Evolutionary conservation across 1,140 invertebrate genomes (phyloP).

Genomic region (Ostrea denselamellosa): DNA sequence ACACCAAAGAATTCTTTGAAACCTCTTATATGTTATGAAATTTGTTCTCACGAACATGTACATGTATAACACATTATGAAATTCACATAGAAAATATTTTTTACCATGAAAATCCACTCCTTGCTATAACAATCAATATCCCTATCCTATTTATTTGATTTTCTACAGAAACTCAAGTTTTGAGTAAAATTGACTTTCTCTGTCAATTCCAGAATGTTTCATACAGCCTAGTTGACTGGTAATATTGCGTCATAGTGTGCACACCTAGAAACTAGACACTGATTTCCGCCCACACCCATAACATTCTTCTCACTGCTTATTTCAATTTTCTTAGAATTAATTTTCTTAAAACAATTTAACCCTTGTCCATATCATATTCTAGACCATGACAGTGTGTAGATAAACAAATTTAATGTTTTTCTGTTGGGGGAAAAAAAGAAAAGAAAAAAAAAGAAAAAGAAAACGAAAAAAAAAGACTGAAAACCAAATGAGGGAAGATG

Average conservation of each 20-base stretch:
- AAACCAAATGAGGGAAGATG: neutral
- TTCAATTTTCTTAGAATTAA: neutral
- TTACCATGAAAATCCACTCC: constrained; percentile 21
- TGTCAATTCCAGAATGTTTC: constrained; percentile 33
- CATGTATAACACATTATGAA: constrained; percentile 24
- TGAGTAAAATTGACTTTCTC: neutral
- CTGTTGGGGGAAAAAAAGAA: neutral
- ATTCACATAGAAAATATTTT: constrained; percentile 32
- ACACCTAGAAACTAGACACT: neutral
- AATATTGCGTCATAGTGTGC: constrained; percentile 22
- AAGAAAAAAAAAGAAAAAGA: neutral
- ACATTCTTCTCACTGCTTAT: neutral
- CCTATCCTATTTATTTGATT: constrained; percentile 15
- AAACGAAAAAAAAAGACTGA: no score
- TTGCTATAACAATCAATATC: constrained; percentile 18
- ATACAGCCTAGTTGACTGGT: constrained; percentile 37
- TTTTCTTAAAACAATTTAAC: neutral
- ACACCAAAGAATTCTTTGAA: neutral
- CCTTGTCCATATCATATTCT: constrained; percentile 32
- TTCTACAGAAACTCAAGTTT: neutral
- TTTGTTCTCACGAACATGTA: neutral
- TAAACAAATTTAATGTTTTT: neutral
- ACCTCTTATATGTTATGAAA: neutral
- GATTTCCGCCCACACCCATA: constrained; percentile 10
- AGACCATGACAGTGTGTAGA: neutral